Conservation (phyloP, 2,888 invertebrate species). For the Operophtera brumata region DNA sequence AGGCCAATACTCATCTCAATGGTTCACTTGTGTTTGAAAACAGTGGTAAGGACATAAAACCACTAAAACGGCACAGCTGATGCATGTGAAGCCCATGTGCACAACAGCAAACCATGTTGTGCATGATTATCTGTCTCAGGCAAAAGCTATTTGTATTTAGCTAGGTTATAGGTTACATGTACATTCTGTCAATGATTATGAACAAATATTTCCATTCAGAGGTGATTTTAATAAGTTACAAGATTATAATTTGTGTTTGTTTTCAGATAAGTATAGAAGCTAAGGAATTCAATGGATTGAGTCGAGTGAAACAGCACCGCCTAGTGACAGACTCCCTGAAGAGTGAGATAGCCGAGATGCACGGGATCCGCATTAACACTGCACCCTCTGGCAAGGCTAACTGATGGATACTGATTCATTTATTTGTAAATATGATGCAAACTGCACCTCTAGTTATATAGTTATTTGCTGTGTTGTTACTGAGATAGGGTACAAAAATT, state of each 20-base stretch:
- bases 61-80: neutral
- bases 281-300: conserved; percentile 85
- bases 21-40: too few species aligned
- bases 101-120: neutral
- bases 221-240: too few species aligned
- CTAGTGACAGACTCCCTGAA: conserved; percentile 86
- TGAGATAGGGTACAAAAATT: too few species aligned
- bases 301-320: conserved; percentile 87
- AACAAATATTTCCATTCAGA: too few species aligned
- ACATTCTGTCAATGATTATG: too few species aligned
- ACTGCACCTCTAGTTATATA: too few species aligned
- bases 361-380: conserved; percentile 90
- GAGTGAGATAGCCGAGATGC: conserved; percentile 90
- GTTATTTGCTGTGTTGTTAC: too few species aligned
- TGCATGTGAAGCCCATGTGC: neutral
- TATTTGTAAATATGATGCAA: conserved; percentile 27
- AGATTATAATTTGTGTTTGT: conserved; percentile 4
- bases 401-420: conserved; percentile 19
- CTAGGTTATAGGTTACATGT: too few species aligned
- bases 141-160: neutral
- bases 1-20: too few species aligned
- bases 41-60: too few species aligned
- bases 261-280: conserved; percentile 82
- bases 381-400: conserved; percentile 51
- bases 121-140: too few species aligned